phyloP scores from a whole-genome alignment of 2,113 vertebrate genomes.

The Syngnathus typhle region DNA sequence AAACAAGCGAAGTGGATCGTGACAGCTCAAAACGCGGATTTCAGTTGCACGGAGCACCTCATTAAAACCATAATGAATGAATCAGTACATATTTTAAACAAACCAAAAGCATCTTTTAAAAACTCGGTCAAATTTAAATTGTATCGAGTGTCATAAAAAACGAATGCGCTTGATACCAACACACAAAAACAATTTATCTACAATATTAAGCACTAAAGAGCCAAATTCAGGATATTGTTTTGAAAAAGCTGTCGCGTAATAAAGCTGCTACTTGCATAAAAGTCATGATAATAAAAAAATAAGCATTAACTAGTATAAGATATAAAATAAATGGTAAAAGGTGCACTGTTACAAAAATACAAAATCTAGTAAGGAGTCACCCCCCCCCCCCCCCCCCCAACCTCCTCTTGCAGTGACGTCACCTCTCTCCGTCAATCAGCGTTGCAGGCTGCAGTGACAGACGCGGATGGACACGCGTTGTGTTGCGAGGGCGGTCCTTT shows the following conservation, averaged over 20 bases:
- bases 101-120: background rate
- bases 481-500: constrained; percentile 60
- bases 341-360: background rate
- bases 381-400: constrained; percentile 16
- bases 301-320: no score
- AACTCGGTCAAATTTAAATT: background rate
- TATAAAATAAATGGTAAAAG: background rate
- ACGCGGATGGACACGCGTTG: constrained; percentile 64
- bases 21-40: background rate
- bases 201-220: background rate
- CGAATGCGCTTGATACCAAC: no score
- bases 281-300: no score
- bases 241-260: no score
- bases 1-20: background rate
- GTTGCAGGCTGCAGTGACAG: constrained; percentile 52
- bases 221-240: background rate
- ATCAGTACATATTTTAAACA: background rate
- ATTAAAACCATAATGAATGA: background rate
- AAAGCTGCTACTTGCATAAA: no score
- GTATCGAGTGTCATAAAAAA: background rate
- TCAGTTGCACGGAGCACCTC: background rate
- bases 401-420: constrained; percentile 65
- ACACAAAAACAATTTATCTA: background rate
- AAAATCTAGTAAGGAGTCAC: background rate
- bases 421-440: constrained; percentile 63